phyloP scores from a whole-genome alignment of 1,140 invertebrate species.

The Hypothenemus hampei region DNA sequence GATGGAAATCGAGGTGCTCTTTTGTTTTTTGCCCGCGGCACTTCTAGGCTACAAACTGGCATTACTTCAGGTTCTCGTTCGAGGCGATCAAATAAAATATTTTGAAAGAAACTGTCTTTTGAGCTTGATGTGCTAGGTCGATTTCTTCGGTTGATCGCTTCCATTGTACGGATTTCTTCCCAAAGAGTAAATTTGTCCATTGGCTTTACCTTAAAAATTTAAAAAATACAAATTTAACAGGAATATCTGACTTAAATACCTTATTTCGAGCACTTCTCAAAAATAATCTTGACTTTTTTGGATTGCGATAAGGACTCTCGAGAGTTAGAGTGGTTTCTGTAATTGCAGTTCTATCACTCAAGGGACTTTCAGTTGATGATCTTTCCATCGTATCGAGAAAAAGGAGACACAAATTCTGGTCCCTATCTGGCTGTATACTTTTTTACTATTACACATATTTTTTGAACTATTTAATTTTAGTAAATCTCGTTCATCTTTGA shows the following conservation, averaged over 20 bases:
- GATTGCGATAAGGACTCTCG: not conserved
- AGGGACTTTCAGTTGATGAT: not conserved
- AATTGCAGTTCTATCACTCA: not conserved
- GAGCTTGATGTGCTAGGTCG: not conserved
- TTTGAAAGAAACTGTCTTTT: not conserved
- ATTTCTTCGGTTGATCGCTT: conserved; percentile 1
- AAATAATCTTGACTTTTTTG: conserved; percentile 2
- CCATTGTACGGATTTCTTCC: conserved; percentile 14
- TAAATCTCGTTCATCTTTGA: too few relatives aligned
- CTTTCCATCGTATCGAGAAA: conserved; percentile 3
- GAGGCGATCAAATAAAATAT: not conserved
- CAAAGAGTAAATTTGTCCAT: conserved; percentile 7
- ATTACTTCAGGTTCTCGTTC: not conserved
- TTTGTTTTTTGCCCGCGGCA: not conserved
- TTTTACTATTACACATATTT: too few relatives aligned
- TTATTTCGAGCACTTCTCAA: conserved; percentile 11
- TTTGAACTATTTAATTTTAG: not conserved
- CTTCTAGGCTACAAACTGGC: not conserved
- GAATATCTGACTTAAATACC: not conserved
- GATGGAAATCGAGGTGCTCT: conserved; percentile 4
- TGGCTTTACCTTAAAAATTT: conserved; percentile 9
- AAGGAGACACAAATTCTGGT: not conserved
- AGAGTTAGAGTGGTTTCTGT: conserved; percentile 3
- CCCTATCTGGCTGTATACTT: not conserved
- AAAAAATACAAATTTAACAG: not conserved